A percentile compares a stretch with the other conserved stretches of the same genome.
phyloP scores from a whole-genome alignment of 2,797 vertebrate genomes.

The Arctocebus calabarensis region DNA sequence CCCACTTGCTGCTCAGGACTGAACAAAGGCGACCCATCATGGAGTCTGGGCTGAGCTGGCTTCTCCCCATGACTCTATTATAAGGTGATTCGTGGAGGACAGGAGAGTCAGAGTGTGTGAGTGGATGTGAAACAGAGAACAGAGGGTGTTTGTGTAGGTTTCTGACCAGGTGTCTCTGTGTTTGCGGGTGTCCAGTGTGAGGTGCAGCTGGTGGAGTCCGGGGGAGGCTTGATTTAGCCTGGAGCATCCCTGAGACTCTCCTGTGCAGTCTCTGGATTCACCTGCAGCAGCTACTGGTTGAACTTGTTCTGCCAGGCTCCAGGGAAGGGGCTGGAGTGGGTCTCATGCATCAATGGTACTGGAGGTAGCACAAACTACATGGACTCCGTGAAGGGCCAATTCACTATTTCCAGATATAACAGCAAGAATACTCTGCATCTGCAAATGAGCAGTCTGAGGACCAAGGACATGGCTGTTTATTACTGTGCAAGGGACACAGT shows the following conservation, averaged over 20 bases:
- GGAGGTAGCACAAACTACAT: neutral
- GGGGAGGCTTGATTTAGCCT: neutral
- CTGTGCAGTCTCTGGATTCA: neutral
- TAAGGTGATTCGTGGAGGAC: neutral
- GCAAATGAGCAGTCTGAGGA: too few species aligned
- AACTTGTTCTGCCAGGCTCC: accelerated
- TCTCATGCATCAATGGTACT: neutral
- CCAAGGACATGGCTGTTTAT: too few species aligned
- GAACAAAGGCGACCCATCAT: neutral
- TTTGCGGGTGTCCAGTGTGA: neutral
- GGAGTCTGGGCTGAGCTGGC: neutral
- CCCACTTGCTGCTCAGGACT: accelerated
- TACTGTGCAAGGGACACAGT: too few species aligned
- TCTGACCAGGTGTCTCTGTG: neutral
- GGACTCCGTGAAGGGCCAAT: neutral
- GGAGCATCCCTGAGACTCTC: neutral
- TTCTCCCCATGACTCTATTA: neutral
- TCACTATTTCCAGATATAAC: neutral
- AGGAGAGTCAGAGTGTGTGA: accelerated
- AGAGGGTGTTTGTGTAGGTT: neutral
- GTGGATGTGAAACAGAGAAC: neutral
- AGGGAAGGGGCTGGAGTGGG: neutral
- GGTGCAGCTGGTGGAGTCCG: neutral
- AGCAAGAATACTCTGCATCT: too few species aligned
- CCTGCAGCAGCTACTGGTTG: neutral